Evolutionary conservation across 2,113 vertebrate species (phyloP).

Genomic region (Mus pahari): DNA sequence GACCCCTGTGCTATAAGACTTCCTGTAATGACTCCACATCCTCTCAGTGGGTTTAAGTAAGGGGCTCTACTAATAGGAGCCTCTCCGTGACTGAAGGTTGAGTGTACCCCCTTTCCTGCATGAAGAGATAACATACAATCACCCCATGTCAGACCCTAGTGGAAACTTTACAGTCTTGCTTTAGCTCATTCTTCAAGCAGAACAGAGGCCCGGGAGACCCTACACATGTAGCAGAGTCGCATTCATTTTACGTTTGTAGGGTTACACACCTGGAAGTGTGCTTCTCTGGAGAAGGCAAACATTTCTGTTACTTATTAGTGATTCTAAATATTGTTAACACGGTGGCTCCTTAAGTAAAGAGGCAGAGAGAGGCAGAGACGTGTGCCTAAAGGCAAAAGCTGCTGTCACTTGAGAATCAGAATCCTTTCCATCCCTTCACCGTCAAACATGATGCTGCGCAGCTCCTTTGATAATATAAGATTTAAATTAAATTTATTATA

Average conservation of each 20-base stretch:
- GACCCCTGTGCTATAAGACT: neutral
- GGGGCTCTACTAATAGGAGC: neutral
- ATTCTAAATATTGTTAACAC: conserved; percentile 1
- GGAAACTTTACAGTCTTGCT: neutral
- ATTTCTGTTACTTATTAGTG: neutral
- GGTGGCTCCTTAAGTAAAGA: neutral
- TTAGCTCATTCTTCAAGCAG: neutral
- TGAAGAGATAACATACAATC: neutral
- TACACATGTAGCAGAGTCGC: neutral
- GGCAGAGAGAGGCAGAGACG: neutral
- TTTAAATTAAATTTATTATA: conserved; percentile 58
- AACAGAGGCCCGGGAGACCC: neutral
- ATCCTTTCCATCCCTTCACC: neutral
- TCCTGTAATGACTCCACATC: neutral
- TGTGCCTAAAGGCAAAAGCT: neutral
- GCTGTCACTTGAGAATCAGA: conserved; percentile 30
- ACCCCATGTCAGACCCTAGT: neutral
- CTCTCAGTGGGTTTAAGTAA: neutral
- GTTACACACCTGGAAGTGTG: neutral
- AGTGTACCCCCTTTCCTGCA: neutral
- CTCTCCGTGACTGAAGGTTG: neutral
- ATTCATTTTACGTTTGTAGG: neutral
- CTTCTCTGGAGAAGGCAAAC: neutral
- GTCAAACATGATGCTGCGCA: conserved; percentile 15
- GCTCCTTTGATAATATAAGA: conserved; percentile 28